Percentiles rank a stretch among this genome's conserved stretches.
Evolutionary conservation across 30 jellyfish, hydroid and myxozoan genomes (phyloP).

Genomic region (Pseudorhiza aurosa): DNA sequence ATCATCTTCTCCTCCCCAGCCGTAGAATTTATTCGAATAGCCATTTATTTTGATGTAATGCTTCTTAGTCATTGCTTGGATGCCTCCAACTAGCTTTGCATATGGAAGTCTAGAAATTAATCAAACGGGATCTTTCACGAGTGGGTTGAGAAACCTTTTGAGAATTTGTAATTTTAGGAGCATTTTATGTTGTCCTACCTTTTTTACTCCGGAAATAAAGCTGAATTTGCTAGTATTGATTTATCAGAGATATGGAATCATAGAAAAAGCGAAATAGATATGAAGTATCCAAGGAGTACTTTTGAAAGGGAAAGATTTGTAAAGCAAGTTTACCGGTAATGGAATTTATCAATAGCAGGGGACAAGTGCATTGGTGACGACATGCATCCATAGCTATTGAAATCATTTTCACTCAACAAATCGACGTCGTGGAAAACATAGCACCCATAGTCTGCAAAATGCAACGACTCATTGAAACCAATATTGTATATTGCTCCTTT

Average conservation of each 20-base stretch:
- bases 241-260: too few relatives aligned
- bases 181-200: too few relatives aligned
- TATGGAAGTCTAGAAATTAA: slow-evolving; percentile 33
- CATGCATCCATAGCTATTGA: slow-evolving; percentile 63
- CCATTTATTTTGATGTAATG: slow-evolving; percentile 48
- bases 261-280: too few relatives aligned
- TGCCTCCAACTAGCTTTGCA: slow-evolving; percentile 47
- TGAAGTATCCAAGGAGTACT: too few relatives aligned
- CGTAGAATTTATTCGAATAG: slow-evolving; percentile 46
- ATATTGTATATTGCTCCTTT: slow-evolving; percentile 62
- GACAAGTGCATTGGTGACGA: slow-evolving; percentile 66
- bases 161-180: too few relatives aligned
- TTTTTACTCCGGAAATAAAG: too few relatives aligned
- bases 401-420: slow-evolving; percentile 53
- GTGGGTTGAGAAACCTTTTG: too few relatives aligned
- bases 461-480: slow-evolving; percentile 29
- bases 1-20: slow-evolving; percentile 80
- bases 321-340: slow-evolving; percentile 43
- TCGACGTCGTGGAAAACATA: slow-evolving; percentile 58
- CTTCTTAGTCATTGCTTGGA: slow-evolving; percentile 36
- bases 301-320: too few relatives aligned
- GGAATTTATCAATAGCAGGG: slow-evolving; percentile 42
- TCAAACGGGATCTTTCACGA: too few relatives aligned
- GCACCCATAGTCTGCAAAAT: slow-evolving; percentile 12
- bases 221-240: too few relatives aligned